Evolutionary conservation across 2,797 vertebrate species (phyloP).

Genomic region (Loris lydekkerianus): DNA sequence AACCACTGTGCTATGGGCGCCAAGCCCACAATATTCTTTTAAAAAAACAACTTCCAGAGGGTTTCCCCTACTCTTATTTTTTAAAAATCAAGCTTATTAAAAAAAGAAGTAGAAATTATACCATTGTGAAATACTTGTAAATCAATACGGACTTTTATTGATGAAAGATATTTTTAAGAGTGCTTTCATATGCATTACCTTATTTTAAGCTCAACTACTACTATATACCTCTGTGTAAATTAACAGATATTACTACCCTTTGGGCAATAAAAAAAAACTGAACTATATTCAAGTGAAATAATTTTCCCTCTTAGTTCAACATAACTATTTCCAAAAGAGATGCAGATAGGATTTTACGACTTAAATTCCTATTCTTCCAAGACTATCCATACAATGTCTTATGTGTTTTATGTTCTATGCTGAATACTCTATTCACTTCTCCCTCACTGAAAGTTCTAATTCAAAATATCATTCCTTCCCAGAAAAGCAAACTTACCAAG

Average conservation of each 20-base stretch:
- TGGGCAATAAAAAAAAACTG: not conserved
- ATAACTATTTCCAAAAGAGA: not conserved
- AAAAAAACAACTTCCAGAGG: not conserved
- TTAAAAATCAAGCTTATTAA: not conserved
- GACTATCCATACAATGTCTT: not conserved
- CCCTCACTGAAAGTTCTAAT: not conserved
- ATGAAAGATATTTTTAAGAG: slow-evolving; percentile 19
- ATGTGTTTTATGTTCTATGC: not conserved
- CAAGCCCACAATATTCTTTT: not conserved
- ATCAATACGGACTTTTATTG: not conserved
- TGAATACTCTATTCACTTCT: not conserved
- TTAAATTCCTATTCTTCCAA: not conserved
- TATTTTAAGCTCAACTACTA: slow-evolving; percentile 20
- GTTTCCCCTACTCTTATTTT: slow-evolving; percentile 8
- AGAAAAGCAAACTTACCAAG: not conserved
- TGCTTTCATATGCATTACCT: slow-evolving; percentile 20
- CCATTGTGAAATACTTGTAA: slow-evolving; percentile 27
- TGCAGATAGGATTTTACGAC: not conserved
- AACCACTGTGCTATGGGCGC: too few relatives aligned
- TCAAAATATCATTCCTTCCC: not conserved
- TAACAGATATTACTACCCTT: not conserved
- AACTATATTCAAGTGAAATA: not conserved
- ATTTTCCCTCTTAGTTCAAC: not conserved
- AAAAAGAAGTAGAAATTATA: not conserved
- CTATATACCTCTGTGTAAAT: not conserved